These are phyloP conservation scores for Pseudochirops cupreus DNA, from an alignment of 2,797 vertebrate species.

Conservation along the genomic window DNA sequence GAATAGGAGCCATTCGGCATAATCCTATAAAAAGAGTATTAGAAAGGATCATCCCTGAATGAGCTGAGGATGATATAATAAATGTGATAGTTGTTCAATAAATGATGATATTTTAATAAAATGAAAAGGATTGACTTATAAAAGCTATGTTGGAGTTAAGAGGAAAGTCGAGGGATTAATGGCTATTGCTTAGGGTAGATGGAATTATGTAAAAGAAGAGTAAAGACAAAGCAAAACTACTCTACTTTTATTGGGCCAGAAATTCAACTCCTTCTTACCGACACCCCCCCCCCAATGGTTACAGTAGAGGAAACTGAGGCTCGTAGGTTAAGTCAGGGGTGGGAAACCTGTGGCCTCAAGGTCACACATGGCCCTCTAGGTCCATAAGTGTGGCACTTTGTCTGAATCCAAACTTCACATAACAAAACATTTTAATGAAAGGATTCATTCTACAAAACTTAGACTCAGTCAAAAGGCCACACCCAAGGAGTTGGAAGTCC, in stretches of 20 bases:
- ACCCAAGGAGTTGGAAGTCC: no score
- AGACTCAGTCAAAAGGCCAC: no score
- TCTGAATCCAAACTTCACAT: no score
- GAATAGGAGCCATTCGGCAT: not conserved
- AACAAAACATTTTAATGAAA: no score
- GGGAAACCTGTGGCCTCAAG: no score
- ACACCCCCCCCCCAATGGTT: rapidly evolving
- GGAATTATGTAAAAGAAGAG: not conserved
- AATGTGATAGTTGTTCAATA: not conserved
- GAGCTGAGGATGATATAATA: not conserved
- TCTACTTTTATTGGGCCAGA: not conserved
- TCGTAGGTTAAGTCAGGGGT: not conserved
- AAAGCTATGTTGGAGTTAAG: not conserved
- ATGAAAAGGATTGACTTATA: not conserved
- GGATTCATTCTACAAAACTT: no score
- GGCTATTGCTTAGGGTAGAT: not conserved
- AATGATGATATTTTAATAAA: not conserved
- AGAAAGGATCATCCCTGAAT: not conserved
- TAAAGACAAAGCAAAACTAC: not conserved
- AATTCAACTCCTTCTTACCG: not conserved
- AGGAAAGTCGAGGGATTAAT: not conserved
- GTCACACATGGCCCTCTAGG: no score
- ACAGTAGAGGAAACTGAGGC: not conserved
- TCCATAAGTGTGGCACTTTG: no score
- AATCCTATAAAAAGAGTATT: not conserved